phyloP scores from a whole-genome alignment of 2,888 invertebrate genomes.

The Linnaemya tessellans region DNA sequence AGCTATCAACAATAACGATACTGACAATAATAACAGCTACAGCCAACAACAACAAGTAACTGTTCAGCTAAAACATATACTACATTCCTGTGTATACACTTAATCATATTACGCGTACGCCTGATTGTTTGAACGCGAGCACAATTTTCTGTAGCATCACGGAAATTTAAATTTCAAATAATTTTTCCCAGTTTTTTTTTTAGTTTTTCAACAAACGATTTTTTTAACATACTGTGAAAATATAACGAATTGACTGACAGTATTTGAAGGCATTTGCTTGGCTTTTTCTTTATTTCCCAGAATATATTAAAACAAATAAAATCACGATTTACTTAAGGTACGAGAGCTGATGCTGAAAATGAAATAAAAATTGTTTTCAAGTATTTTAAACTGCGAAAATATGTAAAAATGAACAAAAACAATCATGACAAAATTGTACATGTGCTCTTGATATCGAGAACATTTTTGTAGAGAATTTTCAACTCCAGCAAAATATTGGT shows the following conservation, averaged over 20 bases:
- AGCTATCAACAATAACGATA: slow-evolving; percentile 59
- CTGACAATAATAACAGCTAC: slow-evolving; percentile 47
- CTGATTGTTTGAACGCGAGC: not conserved
- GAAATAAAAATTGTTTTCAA: slow-evolving; percentile 43
- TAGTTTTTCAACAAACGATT: slow-evolving; percentile 57
- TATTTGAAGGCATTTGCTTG: slow-evolving; percentile 7
- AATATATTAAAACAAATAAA: slow-evolving; percentile 51
- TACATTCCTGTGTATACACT: slow-evolving; percentile 41
- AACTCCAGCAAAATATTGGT: not conserved
- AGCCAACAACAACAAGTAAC: slow-evolving; percentile 19
- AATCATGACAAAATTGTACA: slow-evolving; percentile 61
- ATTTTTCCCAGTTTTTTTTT: slow-evolving; percentile 14
- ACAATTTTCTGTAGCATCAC: slow-evolving; percentile 47
- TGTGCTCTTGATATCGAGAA: slow-evolving; percentile 58
- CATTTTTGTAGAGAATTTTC: slow-evolving; percentile 21
- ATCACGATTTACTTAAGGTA: slow-evolving; percentile 57
- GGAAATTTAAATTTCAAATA: slow-evolving; percentile 72
- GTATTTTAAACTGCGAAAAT: slow-evolving; percentile 37
- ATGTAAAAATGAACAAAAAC: slow-evolving; percentile 10
- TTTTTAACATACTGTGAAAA: slow-evolving; percentile 69
- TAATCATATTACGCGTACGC: not conserved
- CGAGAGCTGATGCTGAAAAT: slow-evolving; percentile 19
- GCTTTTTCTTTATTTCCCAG: not conserved
- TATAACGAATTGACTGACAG: slow-evolving; percentile 63
- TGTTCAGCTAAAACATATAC: slow-evolving; percentile 54